Base-by-base conservation (phyloP, 2,797 vertebrate genomes). In the Smutsia gigantea region DNA sequence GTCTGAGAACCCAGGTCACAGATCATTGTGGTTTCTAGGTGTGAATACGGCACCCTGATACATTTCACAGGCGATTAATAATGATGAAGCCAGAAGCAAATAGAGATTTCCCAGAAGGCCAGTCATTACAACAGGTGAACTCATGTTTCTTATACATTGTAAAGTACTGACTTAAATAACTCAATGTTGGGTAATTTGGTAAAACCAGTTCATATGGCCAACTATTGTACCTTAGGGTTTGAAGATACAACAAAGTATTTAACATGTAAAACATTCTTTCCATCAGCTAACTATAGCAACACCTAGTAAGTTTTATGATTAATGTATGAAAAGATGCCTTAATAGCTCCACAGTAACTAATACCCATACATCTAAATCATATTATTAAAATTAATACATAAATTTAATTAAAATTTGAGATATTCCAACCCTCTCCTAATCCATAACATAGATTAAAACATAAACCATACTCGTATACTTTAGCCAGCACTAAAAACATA, bases 1-100 rank as follows among this genome's bases (percentile, higher is more conserved):
- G 15, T 72, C 57, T 81, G 90, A 49, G 10, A 83, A 71, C 15
- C 57, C 63, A 87, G 87, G n/a, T 51, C 10, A 81, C 51, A 31
- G 8, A 69, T 82, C 64, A 96, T 39, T 82, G 51, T 34, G 68
- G 31, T n/a, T 90, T 75, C 51, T 61, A 78, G 34, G 53, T 68
- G 42, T 39, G 34, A 87, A 92, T 4, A 92, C 18, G 92, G 69
- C 42, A 19, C 12, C 27, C 15, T 57, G 64, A 71, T 71, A 66
- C 90, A 90, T 72, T 59, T 51, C 84, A 78, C 87, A 87, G 49
- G 18, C n/a, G 78, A 87, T 55, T 51, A 88, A 23, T 83, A 64
- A 87, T 55, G n/a, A 88, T 42, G 14, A 55, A 84, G 25, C 42
- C 61, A 53, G 23, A 88, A 29, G 69, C 15, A 71, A 94, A 64